These are phyloP conservation scores for Onchidella celtica DNA, from an alignment of 2,888 invertebrate genomes.

Conservation along the genomic window DNA sequence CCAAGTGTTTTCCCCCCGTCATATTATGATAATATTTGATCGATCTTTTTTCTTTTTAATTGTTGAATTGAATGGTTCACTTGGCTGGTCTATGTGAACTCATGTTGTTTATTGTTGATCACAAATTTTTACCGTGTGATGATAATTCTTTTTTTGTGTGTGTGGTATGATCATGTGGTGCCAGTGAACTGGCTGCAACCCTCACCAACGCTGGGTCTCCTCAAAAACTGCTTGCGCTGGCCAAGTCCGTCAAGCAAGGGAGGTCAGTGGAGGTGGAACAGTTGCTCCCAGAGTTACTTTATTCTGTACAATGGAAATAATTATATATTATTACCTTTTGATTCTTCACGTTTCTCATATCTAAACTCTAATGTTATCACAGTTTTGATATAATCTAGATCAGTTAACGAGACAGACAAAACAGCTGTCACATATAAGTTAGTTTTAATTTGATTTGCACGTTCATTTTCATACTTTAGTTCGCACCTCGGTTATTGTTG, in stretches of 20 bases:
- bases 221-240: conserved; percentile 22
- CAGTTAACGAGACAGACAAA: too few species aligned
- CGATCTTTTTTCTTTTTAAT: neutral
- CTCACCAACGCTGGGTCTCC: conserved; percentile 25
- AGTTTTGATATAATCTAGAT: too few species aligned
- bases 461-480: too few species aligned
- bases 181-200: neutral
- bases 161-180: neutral
- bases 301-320: too few species aligned
- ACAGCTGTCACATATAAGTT: too few species aligned
- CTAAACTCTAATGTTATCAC: too few species aligned
- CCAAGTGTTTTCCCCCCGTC: neutral
- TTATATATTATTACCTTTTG: neutral
- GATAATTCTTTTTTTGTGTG: neutral
- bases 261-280: conserved; percentile 35
- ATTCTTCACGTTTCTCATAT: too few species aligned
- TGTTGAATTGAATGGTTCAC: neutral
- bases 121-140: neutral
- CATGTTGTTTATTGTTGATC: neutral
- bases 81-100: conserved; percentile 15
- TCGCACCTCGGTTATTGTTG: too few species aligned
- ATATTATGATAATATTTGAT: conserved; percentile 1
- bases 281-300: conserved; percentile 21
- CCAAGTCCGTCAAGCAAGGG: conserved; percentile 4
- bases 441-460: too few species aligned